These are phyloP conservation scores for Cheilosia impressa DNA, from an alignment of 2,888 invertebrate genomes.

Conservation along the genomic window DNA sequence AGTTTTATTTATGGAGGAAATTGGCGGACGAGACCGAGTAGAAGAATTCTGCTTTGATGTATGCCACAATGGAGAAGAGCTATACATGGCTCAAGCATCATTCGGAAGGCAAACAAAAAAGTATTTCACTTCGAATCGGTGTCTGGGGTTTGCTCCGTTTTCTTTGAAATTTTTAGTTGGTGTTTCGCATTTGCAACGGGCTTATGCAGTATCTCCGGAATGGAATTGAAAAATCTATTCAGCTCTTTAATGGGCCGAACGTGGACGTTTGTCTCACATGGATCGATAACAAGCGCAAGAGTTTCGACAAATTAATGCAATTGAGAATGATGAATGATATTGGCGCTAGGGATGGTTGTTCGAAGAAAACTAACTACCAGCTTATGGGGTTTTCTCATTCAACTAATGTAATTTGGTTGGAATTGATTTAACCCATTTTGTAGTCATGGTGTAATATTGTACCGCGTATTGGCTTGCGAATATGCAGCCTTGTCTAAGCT, in stretches of 20 bases:
- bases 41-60: conserved; percentile 72
- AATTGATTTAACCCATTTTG: no score
- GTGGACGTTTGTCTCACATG: conserved; percentile 54
- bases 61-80: conserved; percentile 58
- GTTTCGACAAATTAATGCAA: conserved; percentile 75
- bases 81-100: conserved; percentile 56
- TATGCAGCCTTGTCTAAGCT: no score
- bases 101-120: conserved; percentile 36
- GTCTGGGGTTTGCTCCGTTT: conserved; percentile 51
- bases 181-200: conserved; percentile 37
- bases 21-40: conserved; percentile 51
- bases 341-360: background rate
- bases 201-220: conserved; percentile 44
- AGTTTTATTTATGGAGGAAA: conserved; percentile 69
- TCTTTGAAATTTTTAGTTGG: conserved; percentile 42
- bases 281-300: conserved; percentile 72
- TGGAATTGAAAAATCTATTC: conserved; percentile 57
- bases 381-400: no score
- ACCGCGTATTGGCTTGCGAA: no score
- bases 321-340: conserved; percentile 67
- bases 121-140: conserved; percentile 48
- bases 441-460: no score
- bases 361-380: background rate
- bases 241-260: conserved; percentile 45
- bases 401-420: no score